Conservation (phyloP, 2,888 invertebrate species). For the Torymus tubicola region DNA sequence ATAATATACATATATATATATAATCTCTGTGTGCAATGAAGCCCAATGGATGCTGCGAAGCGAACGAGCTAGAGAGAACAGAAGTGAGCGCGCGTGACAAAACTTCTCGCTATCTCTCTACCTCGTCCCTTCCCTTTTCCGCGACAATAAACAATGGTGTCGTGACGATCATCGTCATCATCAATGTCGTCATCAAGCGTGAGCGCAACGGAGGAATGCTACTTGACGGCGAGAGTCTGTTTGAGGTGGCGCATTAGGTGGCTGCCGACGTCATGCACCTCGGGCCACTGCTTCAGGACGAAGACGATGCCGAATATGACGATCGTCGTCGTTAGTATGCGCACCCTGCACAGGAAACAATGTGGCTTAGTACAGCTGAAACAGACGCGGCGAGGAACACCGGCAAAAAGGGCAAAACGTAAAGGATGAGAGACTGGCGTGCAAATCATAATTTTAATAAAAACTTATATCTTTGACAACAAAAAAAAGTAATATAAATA, state of each 20-base stretch:
- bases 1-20: slow-evolving; percentile 49
- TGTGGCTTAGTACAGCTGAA: slow-evolving; percentile 76
- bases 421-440: slow-evolving; percentile 70
- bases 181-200: slow-evolving; percentile 9
- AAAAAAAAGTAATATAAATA: too few species aligned
- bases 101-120: not conserved
- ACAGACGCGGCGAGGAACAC: slow-evolving; percentile 69
- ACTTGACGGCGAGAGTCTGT: slow-evolving; percentile 86
- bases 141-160: not conserved
- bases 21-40: slow-evolving; percentile 49
- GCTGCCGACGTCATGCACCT: slow-evolving; percentile 88
- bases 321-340: slow-evolving; percentile 89
- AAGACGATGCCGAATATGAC: slow-evolving; percentile 89
- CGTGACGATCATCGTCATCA: slow-evolving; percentile 10
- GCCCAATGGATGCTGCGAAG: slow-evolving; percentile 36
- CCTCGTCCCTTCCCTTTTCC: not conserved
- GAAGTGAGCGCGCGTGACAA: too few species aligned
- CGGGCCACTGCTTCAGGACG: slow-evolving; percentile 93
- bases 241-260: slow-evolving; percentile 88
- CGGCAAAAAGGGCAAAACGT: slow-evolving; percentile 60
- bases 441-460: slow-evolving; percentile 47
- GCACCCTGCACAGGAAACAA: slow-evolving; percentile 83
- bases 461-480: too few species aligned
- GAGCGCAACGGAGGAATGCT: slow-evolving; percentile 72
- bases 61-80: not conserved